Evolutionary conservation across 64 coral and sea anemone species (phyloP).

Genomic region (Montipora cactus): DNA sequence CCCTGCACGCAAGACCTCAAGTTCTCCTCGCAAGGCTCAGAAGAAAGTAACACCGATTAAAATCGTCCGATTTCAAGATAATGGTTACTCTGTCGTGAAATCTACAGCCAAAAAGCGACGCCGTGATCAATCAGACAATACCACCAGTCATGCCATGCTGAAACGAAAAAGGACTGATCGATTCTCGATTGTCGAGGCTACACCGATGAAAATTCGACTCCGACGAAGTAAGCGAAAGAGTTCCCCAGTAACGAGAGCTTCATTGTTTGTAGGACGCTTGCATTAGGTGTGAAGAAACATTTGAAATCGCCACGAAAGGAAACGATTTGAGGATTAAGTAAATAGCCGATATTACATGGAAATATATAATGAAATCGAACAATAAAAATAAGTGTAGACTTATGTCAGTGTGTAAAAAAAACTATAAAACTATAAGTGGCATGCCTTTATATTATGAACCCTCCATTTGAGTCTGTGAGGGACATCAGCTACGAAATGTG

Average conservation of each 20-base stretch:
- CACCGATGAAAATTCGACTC: constrained; percentile 39
- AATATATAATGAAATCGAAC: too few relatives aligned
- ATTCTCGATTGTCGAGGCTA: constrained; percentile 38
- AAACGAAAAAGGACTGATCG: constrained; percentile 46
- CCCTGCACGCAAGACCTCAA: neutral
- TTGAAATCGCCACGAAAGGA: too few relatives aligned
- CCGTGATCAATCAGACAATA: neutral
- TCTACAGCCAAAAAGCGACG: constrained; percentile 16
- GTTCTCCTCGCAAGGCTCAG: neutral
- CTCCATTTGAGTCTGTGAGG: too few relatives aligned
- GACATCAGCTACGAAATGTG: neutral
- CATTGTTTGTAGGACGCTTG: neutral
- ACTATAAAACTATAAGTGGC: too few relatives aligned
- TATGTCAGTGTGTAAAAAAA: too few relatives aligned
- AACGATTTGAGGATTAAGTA: too few relatives aligned
- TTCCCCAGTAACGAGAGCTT: neutral
- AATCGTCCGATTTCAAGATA: constrained; percentile 34
- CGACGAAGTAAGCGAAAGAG: constrained; percentile 5
- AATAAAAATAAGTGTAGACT: too few relatives aligned
- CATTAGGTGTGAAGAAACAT: neutral
- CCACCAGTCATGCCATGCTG: neutral
- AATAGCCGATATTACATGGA: too few relatives aligned
- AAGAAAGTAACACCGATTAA: constrained; percentile 36
- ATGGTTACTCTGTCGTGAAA: constrained; percentile 24
- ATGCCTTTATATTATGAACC: too few relatives aligned